Base-by-base conservation (phyloP, 2,113 vertebrate species). In the Proteles cristata region DNA sequence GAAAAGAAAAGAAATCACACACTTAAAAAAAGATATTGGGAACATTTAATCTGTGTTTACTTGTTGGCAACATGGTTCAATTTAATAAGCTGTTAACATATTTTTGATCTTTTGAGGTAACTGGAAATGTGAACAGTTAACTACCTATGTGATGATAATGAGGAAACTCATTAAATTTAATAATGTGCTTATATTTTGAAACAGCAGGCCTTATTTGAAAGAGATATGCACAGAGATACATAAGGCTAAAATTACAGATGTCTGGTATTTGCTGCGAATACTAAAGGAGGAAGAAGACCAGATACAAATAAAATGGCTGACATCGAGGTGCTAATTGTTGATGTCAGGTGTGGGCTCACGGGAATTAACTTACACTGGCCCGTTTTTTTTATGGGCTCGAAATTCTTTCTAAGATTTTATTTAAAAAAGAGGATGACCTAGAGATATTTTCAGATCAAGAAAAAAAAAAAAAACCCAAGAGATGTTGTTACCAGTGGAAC, bases 71-170 rank as follows among this genome's bases (percentile, higher is more conserved):
- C 19, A 63, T 88, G 61, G 88, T 69, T 85, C 26, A 94, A 0
- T 43, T 48, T 63, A 66, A 79, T 21, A 65, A 35, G 80, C 66
- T 97, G n/a, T 89, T 88, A 23, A 69, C 21, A 25, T 71, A 39
- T 92, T 92, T 96, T 85, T 58, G 66, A 21, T 73, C 48, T 77
- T 31, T 77, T 83, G 85, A 96, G 33, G 73, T 79, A 93, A 85
- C 48, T 86, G 31, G 69, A 91, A 91, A 95, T 58, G 81, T 88
- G 23, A 92, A 76, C 12, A 63, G 11, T 81, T 93, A 58, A 58
- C 63, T 93, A n/a, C 23, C 3, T 63, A 31, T 65, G 43, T 92
- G 39, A 84, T 88, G 23, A 65, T 66, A 12, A 31, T 53, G 31
- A n/a, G 71, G 31, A 88, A 92, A 80, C 35, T 66, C 55, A 15